Conservation (phyloP, 2,113 vertebrate species). For the Microcebus ravelobensis region DNA sequence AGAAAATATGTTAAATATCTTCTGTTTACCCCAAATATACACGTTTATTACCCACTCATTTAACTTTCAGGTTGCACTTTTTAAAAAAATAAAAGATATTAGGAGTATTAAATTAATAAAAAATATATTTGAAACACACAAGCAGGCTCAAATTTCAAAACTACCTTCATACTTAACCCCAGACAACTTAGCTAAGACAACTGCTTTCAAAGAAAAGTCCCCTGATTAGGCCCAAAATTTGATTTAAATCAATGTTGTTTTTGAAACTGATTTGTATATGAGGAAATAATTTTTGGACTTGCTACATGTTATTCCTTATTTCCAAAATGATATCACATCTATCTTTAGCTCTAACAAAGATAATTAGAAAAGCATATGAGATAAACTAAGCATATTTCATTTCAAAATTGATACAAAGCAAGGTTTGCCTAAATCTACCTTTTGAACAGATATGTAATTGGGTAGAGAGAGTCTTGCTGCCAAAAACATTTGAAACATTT, state of each 20-base stretch:
- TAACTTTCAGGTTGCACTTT: neutral
- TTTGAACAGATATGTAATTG: neutral
- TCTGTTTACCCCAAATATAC: slow-evolving; percentile 23
- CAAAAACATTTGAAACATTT: neutral
- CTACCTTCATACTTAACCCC: neutral
- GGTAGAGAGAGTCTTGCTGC: neutral
- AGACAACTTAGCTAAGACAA: neutral
- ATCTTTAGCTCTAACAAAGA: neutral
- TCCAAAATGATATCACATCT: slow-evolving; percentile 11
- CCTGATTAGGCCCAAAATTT: neutral
- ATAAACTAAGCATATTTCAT: neutral
- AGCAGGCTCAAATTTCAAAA: neutral
- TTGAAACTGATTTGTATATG: neutral
- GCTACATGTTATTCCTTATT: neutral
- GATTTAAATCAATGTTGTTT: neutral
- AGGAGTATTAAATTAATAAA: neutral
- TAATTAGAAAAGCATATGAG: neutral
- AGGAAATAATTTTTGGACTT: neutral
- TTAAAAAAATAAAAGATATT: neutral
- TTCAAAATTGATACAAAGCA: neutral
- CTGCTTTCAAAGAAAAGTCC: neutral
- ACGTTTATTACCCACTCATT: neutral
- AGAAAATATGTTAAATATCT: neutral
- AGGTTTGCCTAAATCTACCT: neutral
- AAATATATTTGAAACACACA: neutral